Conservation (phyloP, 2,113 vertebrate species). For the Eulemur rufifrons region DNA sequence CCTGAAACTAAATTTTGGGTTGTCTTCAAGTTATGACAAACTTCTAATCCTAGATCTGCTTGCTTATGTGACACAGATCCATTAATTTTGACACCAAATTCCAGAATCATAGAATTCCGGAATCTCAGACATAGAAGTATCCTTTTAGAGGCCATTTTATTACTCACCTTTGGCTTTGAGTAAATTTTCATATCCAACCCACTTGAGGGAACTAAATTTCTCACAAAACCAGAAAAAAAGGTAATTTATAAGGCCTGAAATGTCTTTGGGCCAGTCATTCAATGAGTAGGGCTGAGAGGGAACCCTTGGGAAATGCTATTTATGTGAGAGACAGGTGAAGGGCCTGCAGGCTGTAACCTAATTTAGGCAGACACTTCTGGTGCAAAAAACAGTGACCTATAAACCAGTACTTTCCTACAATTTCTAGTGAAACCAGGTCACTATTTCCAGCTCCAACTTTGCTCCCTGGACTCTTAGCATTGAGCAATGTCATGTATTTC, state of each 20-base stretch:
- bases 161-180: background rate
- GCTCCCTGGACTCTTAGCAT: constrained; percentile 41
- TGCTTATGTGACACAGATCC: background rate
- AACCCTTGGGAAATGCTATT: constrained; percentile 59
- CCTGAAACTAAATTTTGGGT: constrained; percentile 37
- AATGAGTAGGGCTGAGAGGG: background rate
- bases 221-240: background rate
- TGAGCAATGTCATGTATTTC: constrained; percentile 45
- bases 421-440: constrained; percentile 70
- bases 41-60: background rate
- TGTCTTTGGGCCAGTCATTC: background rate
- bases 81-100: background rate
- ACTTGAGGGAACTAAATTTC: background rate
- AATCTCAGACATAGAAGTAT: background rate
- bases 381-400: constrained; percentile 60
- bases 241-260: background rate
- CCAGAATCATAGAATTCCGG: background rate
- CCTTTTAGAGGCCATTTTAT: background rate
- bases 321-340: constrained; percentile 59
- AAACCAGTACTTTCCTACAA: constrained; percentile 47
- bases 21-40: background rate
- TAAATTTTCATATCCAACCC: background rate
- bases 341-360: constrained; percentile 55
- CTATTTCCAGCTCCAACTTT: constrained; percentile 42
- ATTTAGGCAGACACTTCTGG: constrained; percentile 58